Percentiles rank a stretch among this genome's conserved stretches.
Evolutionary conservation across 1,140 invertebrate genomes (phyloP).

Genomic region (Sipha flava): DNA sequence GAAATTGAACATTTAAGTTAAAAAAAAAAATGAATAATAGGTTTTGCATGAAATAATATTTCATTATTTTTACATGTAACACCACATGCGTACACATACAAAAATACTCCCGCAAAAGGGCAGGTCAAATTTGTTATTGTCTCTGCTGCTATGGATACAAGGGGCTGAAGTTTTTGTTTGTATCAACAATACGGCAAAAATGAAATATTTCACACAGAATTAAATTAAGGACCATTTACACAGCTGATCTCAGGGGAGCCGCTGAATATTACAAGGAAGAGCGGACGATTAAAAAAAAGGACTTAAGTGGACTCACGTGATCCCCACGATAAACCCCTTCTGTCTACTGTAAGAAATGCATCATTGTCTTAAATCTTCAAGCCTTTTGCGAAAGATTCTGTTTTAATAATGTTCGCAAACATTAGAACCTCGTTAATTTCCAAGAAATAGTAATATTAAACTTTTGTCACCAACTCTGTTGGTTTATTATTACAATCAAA

Average conservation of each 20-base stretch:
- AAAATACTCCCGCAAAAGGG: neutral
- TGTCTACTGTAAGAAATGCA: neutral
- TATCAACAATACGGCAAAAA: neutral
- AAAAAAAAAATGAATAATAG: neutral
- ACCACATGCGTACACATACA: too few relatives aligned
- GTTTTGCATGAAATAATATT: neutral
- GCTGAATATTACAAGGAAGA: neutral
- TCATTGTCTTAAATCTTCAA: neutral
- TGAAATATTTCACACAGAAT: slow-evolving; percentile 6
- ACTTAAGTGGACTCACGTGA: neutral
- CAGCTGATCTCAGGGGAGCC: neutral
- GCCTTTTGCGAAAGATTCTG: neutral
- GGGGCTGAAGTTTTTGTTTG: neutral
- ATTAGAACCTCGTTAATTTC: neutral
- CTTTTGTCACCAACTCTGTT: neutral
- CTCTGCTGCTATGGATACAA: slow-evolving; percentile 12
- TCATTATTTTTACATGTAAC: neutral
- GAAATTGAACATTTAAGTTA: neutral
- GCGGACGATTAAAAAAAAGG: slow-evolving; percentile 17
- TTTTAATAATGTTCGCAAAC: slow-evolving; percentile 4
- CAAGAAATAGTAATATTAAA: neutral
- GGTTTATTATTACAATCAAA: neutral
- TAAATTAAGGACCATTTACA: neutral
- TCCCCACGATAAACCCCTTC: neutral
- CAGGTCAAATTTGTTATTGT: slow-evolving; percentile 9